phyloP scores from a whole-genome alignment of 2,888 invertebrate species.

The Entomobrya proxima region DNA sequence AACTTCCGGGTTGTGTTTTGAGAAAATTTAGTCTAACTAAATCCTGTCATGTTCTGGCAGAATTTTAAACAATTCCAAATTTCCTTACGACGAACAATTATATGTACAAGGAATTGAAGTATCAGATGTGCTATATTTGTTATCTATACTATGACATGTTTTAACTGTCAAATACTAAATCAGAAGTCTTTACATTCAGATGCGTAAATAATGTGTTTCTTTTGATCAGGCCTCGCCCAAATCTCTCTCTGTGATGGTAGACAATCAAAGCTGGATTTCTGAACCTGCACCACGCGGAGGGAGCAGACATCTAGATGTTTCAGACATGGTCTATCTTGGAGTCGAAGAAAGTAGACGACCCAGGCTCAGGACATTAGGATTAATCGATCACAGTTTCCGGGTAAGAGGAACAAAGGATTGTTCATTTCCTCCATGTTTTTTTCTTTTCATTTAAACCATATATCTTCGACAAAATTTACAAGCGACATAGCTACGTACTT shows the following conservation, averaged over 20 bases:
- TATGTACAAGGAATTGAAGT: too few species aligned
- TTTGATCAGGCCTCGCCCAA: slow-evolving; percentile 71
- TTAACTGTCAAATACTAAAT: too few species aligned
- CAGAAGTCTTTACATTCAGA: not conserved
- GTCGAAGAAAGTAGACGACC: slow-evolving; percentile 71
- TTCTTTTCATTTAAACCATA: not conserved
- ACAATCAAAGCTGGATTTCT: slow-evolving; percentile 73
- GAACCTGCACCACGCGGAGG: slow-evolving; percentile 72
- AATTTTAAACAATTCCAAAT: too few species aligned
- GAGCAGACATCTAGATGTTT: slow-evolving; percentile 75
- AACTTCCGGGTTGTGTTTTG: too few species aligned
- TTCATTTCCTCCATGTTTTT: not conserved
- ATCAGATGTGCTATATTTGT: too few species aligned
- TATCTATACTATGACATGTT: too few species aligned
- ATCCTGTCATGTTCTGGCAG: too few species aligned
- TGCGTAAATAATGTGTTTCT: not conserved
- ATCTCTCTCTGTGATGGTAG: slow-evolving; percentile 73
- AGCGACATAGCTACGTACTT: not conserved
- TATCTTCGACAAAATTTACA: not conserved
- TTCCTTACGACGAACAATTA: too few species aligned
- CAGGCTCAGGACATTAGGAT: slow-evolving; percentile 72
- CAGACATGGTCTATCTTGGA: slow-evolving; percentile 74
- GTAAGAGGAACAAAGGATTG: slow-evolving; percentile 64
- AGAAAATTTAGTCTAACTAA: too few species aligned
- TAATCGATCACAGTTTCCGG: slow-evolving; percentile 75